Evolutionary conservation across 2,888 invertebrate genomes (phyloP), one percentile per base, ranked within the genome.

Genomic region (Hipparchia sbordonii): DNA sequence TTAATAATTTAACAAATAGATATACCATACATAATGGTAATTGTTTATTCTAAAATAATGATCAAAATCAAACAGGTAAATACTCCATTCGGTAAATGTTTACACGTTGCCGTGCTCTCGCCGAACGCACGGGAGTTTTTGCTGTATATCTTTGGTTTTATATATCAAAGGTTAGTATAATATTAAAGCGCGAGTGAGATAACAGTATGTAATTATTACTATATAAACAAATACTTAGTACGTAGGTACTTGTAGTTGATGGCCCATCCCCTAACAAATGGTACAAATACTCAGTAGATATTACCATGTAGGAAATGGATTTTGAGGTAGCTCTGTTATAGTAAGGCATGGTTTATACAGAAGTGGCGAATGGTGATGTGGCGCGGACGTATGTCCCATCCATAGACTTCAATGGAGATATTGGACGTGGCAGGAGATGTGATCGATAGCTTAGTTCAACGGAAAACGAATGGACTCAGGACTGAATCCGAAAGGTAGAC

Each of bases 251-350:
- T 23, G 86, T 77, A 83, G 80, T 82, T 67, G 76, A 77, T 83
- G 83, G 84, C 85, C 84, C 82, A 87, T 85, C 84, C 84, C 84
- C 85, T 84, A 79, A 85, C 84, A 86, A 23, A 89, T 87, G 92
- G 92, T 92, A 92, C 92, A 92, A 92, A 92, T 91, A 92, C 91
- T 92, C 91, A 89, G 86, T 90, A 89, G 85, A 48, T 85, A 89
- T 90, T 91, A 90, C 90, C 89, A 85, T 83, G 78, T 82, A 84
- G 79, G 81, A 78, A 74, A 74, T 39, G 73, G 68, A 60, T 61
- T n/a, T 54, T 51, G 3, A 9, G 67, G 73, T 70, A 73, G 73
- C 70, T 71, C 23, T 46, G 12, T 59, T 2, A 10, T 6, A 7
- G 2, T 56, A 57, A 13, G 23, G 33, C 6, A 39, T 39, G 10